phyloP scores from a whole-genome alignment of 1,140 invertebrate genomes.

The Colletes latitarsis region DNA sequence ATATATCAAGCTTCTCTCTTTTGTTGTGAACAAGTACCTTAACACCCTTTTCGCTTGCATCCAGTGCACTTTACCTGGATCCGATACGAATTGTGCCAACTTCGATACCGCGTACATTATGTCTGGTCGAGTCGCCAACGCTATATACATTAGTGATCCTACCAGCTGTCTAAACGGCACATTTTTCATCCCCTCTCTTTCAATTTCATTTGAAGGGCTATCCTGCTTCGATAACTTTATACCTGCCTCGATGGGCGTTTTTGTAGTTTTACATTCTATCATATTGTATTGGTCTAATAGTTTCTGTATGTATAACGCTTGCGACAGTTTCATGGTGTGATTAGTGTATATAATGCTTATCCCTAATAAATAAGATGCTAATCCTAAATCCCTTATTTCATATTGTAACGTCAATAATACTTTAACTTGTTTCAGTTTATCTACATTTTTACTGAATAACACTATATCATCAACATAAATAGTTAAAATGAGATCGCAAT shows the following conservation, averaged over 20 bases:
- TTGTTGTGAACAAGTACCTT: too few species aligned
- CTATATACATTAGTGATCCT: too few species aligned
- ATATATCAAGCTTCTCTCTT: too few species aligned
- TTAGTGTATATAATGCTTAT: neutral
- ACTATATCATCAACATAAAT: conserved; percentile 24
- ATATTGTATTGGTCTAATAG: neutral
- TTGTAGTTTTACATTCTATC: neutral
- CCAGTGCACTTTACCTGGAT: too few species aligned
- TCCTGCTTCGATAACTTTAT: neutral
- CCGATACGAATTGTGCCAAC: too few species aligned
- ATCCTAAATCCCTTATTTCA: conserved; percentile 4
- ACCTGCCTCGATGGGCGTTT: neutral
- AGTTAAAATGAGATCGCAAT: neutral
- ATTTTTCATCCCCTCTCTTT: too few species aligned
- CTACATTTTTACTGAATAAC: neutral
- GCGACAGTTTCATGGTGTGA: neutral
- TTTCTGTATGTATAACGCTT: neutral
- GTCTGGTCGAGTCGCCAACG: too few species aligned
- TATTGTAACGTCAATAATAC: neutral
- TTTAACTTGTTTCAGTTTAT: neutral
- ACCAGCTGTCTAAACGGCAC: too few species aligned
- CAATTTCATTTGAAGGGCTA: neutral
- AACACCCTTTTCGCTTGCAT: too few species aligned
- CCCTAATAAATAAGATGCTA: neutral
- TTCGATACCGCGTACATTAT: too few species aligned